phyloP scores from a whole-genome alignment of 2,888 invertebrate genomes.

The Agrochola circellaris region DNA sequence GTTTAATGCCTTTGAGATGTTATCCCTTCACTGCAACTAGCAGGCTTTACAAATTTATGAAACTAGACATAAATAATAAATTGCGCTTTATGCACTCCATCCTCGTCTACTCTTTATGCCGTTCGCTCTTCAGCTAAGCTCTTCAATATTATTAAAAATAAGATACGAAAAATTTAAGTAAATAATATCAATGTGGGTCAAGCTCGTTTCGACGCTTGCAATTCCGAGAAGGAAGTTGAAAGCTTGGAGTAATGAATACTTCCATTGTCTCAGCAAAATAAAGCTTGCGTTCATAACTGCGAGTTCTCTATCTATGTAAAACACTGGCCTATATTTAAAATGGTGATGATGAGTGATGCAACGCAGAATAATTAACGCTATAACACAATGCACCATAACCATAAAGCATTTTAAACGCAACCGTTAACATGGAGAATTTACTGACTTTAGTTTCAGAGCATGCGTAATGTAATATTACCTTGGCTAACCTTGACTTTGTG shows the following conservation, averaged over 20 bases:
- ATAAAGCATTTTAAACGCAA: conserved; percentile 36
- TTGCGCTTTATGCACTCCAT: neutral
- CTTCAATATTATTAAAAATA: conserved; percentile 3
- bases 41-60: neutral
- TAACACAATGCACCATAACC: conserved; percentile 52
- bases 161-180: neutral
- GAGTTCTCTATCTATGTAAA: conserved; percentile 41
- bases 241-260: conserved; percentile 66
- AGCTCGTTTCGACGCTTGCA: conserved; percentile 56
- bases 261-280: conserved; percentile 71
- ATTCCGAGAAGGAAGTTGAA: conserved; percentile 69
- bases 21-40: conserved; percentile 24
- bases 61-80: neutral
- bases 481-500: conserved; percentile 36
- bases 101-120: neutral
- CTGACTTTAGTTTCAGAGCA: conserved; percentile 30
- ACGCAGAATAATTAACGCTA: conserved; percentile 41
- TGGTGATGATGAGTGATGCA: conserved; percentile 54
- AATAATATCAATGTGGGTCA: conserved; percentile 66
- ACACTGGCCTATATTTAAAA: conserved; percentile 67
- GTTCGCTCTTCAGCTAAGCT: neutral
- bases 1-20: conserved; percentile 21
- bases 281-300: conserved; percentile 60
- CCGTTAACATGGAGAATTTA: conserved; percentile 35
- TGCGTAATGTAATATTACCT: conserved; percentile 30